Evolutionary conservation across 2,113 vertebrate genomes (phyloP), one percentile per base, ranked within the genome.

Genomic region (Scomber japonicus): DNA sequence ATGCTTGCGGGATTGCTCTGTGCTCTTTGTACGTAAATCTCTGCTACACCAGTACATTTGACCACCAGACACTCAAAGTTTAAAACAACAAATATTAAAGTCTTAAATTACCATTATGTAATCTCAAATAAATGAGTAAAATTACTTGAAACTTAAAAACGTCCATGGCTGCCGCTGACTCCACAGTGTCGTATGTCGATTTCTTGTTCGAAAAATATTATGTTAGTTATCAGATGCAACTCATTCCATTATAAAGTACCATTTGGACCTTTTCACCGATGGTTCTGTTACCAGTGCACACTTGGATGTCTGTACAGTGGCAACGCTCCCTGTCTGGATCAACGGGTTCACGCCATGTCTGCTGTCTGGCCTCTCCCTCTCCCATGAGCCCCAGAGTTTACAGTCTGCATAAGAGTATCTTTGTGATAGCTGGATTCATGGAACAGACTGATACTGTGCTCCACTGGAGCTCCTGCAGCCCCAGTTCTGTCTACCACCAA

Each of bases 401-500:
- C 59, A 65, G 72, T 64, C 78, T 80, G 68, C 69, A 90, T 85
- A 88, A 87, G 75, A 83, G 84, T 88, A 89, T 89, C 89, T 90
- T 89, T 89, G 89, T 90, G 85, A 92, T 79, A 83, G 63, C 70
- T 60, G 40, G 64, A 61, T 65, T 77, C 30, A 50, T 64, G 77
- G 56, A 85, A 78, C 65, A 78, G 65, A 50, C 81, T 35, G 75
- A 80, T 56, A 68, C 61, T 80, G 79, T 73, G 40, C 54, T 46
- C 21, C 0, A 3, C 50, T 46, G 55, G 11, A 74, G 59, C 50
- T 53, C 44, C 21, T 60, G 59, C 70, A 49, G 50, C n/a, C 45
- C 30, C 27, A 35, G 2, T 50, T 49, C 19, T 54, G 24, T 44
- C 21, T 11, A n/a, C 35, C 30, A 30, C 55, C 53, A 40, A 9